These are phyloP conservation scores for Okapia johnstoni DNA, from an alignment of 2,113 vertebrate species.

Conservation along the genomic window DNA sequence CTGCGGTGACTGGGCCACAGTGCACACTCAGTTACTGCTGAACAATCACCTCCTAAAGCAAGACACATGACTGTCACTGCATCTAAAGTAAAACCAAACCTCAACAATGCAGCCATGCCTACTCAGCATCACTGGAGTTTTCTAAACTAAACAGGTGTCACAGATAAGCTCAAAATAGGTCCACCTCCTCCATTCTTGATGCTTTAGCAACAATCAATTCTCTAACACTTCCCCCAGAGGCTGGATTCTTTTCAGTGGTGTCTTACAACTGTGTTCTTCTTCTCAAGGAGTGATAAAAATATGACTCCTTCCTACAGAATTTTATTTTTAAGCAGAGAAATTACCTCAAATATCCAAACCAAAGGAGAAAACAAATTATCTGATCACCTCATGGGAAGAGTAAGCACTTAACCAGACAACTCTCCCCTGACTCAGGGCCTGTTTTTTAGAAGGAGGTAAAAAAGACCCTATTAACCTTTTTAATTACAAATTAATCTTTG, in stretches of 20 bases:
- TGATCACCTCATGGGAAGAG: background rate
- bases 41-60: background rate
- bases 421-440: background rate
- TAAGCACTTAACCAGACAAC: background rate
- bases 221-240: background rate
- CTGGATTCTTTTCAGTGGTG: background rate
- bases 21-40: background rate
- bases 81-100: background rate
- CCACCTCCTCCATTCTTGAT: background rate
- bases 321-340: background rate
- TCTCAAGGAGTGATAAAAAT: background rate
- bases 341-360: background rate
- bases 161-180: background rate
- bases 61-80: background rate
- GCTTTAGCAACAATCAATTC: background rate
- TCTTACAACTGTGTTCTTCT: background rate
- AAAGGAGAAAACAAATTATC: constrained; percentile 1
- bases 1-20: background rate
- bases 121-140: background rate
- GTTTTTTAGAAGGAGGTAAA: background rate
- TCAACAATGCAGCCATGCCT: background rate
- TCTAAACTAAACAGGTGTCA: background rate
- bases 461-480: background rate
- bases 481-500: constrained; percentile 36
- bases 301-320: background rate